Conservation (phyloP, 1,140 invertebrate species). For the Nautilus pompilius region DNA sequence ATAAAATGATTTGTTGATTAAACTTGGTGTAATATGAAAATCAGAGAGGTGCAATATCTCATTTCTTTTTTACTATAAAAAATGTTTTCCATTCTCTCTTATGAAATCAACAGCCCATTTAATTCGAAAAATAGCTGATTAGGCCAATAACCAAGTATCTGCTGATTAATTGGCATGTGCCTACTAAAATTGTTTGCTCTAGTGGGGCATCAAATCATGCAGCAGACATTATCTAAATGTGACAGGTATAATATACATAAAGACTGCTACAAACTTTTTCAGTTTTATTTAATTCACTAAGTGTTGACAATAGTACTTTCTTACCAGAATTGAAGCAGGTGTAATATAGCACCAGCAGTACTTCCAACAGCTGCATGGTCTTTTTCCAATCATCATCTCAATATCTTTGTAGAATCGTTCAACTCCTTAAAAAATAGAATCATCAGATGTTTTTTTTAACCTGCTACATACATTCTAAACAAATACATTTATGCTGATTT, state of each 20-base stretch:
- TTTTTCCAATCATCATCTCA: conserved; percentile 40
- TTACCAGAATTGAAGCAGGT: conserved; percentile 67
- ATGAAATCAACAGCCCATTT: no score
- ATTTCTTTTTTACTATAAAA: no score
- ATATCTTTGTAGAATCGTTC: conserved; percentile 41
- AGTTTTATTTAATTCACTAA: no score
- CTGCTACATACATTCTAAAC: no score
- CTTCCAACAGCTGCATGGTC: conserved; percentile 61
- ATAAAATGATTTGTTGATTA: no score
- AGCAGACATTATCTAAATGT: neutral
- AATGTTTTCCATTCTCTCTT: no score
- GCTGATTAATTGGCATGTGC: neutral
- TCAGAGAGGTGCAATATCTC: no score
- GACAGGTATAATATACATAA: neutral
- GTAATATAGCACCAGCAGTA: conserved; percentile 77
- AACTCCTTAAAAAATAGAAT: conserved; percentile 22
- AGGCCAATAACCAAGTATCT: neutral
- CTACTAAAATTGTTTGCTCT: neutral
- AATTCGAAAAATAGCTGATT: neutral
- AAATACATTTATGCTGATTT: no score
- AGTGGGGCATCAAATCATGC: neutral
- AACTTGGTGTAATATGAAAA: no score
- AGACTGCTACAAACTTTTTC: neutral
- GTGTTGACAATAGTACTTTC: conserved; percentile 12
- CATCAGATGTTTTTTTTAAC: no score